phyloP scores from a whole-genome alignment of 2,113 vertebrate species.

The Cyphotilapia sp. region DNA sequence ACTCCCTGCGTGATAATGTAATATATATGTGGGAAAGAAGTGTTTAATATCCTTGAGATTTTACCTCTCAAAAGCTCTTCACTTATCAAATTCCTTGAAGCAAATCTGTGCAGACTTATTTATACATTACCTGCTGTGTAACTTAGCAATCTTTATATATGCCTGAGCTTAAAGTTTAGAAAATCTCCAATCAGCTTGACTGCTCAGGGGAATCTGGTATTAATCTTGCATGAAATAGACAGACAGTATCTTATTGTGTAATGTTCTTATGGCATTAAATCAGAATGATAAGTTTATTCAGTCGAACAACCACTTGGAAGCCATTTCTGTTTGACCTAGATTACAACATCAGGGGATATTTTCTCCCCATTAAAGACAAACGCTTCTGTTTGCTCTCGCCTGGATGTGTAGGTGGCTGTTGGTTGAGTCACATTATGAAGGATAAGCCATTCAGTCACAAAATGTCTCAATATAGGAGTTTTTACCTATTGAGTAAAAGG shows the following conservation, averaged over 20 bases:
- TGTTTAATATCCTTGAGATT: neutral
- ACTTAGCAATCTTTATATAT: conserved; percentile 30
- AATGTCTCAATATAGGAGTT: neutral
- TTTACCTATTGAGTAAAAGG: neutral
- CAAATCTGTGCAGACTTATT: conserved; percentile 1
- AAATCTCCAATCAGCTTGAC: conserved; percentile 56
- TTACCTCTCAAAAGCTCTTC: neutral
- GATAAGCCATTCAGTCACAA: conserved; percentile 28
- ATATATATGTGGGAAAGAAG: neutral
- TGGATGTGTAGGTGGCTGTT: conserved; percentile 40
- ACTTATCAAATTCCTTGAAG: neutral
- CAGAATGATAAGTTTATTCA: conserved; percentile 39
- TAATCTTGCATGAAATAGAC: conserved; percentile 55
- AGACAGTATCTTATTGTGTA: conserved; percentile 7
- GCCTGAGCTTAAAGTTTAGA: conserved; percentile 43
- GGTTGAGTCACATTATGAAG: conserved; percentile 38
- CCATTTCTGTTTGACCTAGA: conserved; percentile 43
- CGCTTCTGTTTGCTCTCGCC: conserved; percentile 44
- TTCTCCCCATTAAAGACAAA: conserved; percentile 51
- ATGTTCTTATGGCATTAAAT: conserved; percentile 26
- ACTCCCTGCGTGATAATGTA: neutral
- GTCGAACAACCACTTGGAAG: conserved; percentile 31
- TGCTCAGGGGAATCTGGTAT: conserved; percentile 26
- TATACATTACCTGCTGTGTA: neutral
- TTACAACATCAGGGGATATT: conserved; percentile 48